Evolutionary conservation across 2,888 invertebrate species (phyloP).

Genomic region (Leucoma salicis): DNA sequence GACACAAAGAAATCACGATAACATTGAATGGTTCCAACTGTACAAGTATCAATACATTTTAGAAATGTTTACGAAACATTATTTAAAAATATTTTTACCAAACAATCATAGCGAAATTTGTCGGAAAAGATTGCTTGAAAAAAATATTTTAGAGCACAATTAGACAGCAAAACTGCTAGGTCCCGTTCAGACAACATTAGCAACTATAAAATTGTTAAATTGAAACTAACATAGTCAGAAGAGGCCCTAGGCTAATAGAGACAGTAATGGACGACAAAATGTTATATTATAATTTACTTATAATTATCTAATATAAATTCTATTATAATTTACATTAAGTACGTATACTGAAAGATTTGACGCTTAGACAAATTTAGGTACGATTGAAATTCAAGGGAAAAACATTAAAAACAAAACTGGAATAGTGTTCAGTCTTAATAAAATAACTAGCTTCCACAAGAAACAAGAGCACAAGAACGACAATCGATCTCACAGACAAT

Average conservation of each 20-base stretch:
- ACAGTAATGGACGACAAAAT: constrained; percentile 69
- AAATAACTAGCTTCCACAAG: constrained; percentile 61
- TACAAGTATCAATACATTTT: constrained; percentile 23
- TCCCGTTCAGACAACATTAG: constrained; percentile 48
- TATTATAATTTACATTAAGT: constrained; percentile 81
- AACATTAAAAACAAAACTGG: constrained; percentile 70
- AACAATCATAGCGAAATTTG: constrained; percentile 11
- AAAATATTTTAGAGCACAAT: constrained; percentile 24
- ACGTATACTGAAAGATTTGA: constrained; percentile 82
- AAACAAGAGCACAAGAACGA: constrained; percentile 41
- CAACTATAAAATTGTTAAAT: constrained; percentile 11
- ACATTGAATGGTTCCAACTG: constrained; percentile 23
- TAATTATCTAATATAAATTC: constrained; percentile 80
- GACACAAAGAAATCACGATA: constrained; percentile 28
- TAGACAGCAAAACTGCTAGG: constrained; percentile 35
- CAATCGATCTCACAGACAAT: constrained; percentile 29
- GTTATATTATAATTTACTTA: constrained; percentile 78
- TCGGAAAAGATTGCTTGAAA: constrained; percentile 14
- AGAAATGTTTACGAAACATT: constrained; percentile 14
- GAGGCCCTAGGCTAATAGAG: constrained; percentile 55
- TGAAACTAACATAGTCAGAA: constrained; percentile 50
- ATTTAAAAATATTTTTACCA: constrained; percentile 29
- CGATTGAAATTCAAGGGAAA: constrained; percentile 57
- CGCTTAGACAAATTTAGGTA: constrained; percentile 76
- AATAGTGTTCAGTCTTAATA: constrained; percentile 78